These are phyloP conservation scores for Rhynchonycteris naso DNA, from an alignment of 2,797 vertebrate genomes.

Conservation along the genomic window DNA sequence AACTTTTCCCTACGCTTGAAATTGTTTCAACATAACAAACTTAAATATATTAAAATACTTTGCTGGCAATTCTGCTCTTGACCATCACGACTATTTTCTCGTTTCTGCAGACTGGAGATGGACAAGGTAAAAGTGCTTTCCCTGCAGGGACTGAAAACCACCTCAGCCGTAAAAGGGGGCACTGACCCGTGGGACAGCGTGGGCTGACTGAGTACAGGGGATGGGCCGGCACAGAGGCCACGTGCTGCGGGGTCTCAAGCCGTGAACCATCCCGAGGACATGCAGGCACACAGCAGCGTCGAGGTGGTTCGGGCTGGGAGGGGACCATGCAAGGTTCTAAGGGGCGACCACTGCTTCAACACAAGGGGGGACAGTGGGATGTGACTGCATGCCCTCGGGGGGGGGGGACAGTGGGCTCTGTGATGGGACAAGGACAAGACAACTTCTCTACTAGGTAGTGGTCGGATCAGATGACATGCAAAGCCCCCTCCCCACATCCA, in stretches of 20 bases:
- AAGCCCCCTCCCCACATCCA: background rate
- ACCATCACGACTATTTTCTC: background rate
- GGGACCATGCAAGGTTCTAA: background rate
- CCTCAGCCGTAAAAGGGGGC: background rate
- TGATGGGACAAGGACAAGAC: too few relatives aligned
- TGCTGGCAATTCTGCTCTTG: background rate
- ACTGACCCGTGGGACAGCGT: fast-evolving
- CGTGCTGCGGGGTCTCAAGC: too few relatives aligned
- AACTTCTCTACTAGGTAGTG: background rate
- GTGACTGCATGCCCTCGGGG: background rate
- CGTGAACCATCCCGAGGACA: too few relatives aligned
- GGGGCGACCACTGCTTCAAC: background rate
- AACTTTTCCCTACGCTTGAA: background rate
- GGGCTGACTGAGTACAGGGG: background rate
- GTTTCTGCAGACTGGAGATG: background rate
- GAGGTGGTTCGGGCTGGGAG: background rate
- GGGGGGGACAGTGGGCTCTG: background rate
- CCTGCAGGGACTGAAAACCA: background rate
- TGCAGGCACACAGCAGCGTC: fast-evolving
- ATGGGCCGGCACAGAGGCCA: background rate
- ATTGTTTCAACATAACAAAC: background rate
- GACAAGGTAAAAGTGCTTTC: background rate
- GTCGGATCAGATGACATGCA: fast-evolving
- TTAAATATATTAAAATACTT: background rate
- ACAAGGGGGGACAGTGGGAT: background rate